phyloP scores from a whole-genome alignment of 2,888 invertebrate genomes.

The Drosophila aldrichi region DNA sequence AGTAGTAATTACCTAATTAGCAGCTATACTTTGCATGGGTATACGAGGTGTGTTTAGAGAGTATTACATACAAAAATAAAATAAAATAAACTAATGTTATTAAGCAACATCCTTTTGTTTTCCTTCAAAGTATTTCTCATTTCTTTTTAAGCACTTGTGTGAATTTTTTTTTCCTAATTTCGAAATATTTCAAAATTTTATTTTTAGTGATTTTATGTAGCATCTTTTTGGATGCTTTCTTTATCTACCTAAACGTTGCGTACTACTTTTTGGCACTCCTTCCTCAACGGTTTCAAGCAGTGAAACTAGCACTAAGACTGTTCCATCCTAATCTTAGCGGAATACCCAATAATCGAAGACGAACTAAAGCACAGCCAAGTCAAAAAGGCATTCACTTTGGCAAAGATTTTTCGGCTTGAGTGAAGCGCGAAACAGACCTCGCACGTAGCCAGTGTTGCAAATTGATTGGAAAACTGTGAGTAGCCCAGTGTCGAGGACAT shows the following conservation, averaged over 20 bases:
- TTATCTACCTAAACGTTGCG: background rate
- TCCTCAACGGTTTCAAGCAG: background rate
- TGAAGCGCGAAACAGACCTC: background rate
- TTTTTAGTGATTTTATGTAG: background rate
- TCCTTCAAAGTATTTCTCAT: background rate
- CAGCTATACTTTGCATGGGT: background rate
- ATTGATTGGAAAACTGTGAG: background rate
- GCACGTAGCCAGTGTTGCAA: background rate
- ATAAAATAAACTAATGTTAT: too few relatives aligned
- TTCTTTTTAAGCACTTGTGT: background rate
- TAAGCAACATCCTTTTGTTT: background rate
- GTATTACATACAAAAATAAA: background rate
- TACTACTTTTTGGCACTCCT: background rate
- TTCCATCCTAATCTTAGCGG: too few relatives aligned
- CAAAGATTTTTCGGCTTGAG: too few relatives aligned
- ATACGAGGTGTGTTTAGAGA: background rate
- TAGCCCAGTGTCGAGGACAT: background rate
- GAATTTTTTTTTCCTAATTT: background rate
- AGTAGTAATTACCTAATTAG: background rate
- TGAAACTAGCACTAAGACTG: too few relatives aligned
- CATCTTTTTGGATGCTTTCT: background rate
- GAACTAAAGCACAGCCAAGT: too few relatives aligned
- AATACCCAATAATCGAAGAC: too few relatives aligned
- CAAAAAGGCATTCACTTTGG: too few relatives aligned
- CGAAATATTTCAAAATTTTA: too few relatives aligned